phyloP scores from a whole-genome alignment of 2,113 vertebrate genomes.

The Genyomyrus donnyi region DNA sequence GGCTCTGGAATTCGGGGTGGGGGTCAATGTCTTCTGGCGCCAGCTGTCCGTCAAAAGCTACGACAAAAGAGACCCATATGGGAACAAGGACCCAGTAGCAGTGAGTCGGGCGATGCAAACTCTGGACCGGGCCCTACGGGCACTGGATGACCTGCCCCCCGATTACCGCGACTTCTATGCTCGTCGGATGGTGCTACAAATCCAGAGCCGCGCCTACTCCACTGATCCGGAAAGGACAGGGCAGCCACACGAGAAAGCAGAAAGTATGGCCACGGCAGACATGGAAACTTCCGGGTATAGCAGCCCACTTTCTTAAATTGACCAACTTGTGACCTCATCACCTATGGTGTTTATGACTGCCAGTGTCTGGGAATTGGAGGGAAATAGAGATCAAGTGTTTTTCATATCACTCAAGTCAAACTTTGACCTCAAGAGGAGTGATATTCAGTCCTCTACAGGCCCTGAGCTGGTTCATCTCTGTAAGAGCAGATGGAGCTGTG shows the following conservation, averaged over 20 bases:
- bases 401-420: not conserved
- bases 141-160: slow-evolving; percentile 76
- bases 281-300: not conserved
- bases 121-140: slow-evolving; percentile 75
- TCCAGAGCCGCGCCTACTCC: slow-evolving; percentile 70
- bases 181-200: slow-evolving; percentile 80
- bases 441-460: not conserved
- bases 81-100: slow-evolving; percentile 83
- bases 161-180: slow-evolving; percentile 92
- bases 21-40: slow-evolving; percentile 90
- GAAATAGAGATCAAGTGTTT: not conserved
- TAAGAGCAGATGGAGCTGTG: not conserved
- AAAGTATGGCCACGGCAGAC: not conserved
- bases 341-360: not conserved
- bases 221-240: not conserved
- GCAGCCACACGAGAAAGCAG: not conserved
- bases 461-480: not conserved
- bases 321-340: not conserved
- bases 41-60: slow-evolving; percentile 78
- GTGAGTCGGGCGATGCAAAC: slow-evolving; percentile 77
- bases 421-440: not conserved
- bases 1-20: slow-evolving; percentile 85
- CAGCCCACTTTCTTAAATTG: not conserved
- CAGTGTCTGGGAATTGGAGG: not conserved
- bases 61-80: slow-evolving; percentile 84